These are phyloP conservation scores for Allophyes oxyacanthae DNA, from an alignment of 2,888 invertebrate genomes.

Conservation along the genomic window DNA sequence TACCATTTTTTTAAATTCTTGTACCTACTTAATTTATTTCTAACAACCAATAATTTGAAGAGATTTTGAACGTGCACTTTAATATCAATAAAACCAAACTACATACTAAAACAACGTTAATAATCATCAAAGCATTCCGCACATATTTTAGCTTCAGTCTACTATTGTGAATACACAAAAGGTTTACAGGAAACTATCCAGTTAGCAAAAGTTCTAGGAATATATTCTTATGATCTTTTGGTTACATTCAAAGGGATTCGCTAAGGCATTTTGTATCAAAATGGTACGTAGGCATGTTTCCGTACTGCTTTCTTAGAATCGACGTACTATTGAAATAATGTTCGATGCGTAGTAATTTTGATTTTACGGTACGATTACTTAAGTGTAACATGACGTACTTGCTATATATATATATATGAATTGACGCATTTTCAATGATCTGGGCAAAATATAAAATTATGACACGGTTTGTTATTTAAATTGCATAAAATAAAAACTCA, in stretches of 20 bases:
- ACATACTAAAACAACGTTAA: constrained; percentile 8
- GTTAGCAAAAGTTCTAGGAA: constrained; percentile 45
- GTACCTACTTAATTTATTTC: no score
- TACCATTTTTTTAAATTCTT: no score
- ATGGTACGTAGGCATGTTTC: constrained; percentile 43
- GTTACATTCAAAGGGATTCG: constrained; percentile 44
- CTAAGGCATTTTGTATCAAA: constrained; percentile 52
- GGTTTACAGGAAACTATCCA: constrained; percentile 19
- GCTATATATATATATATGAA: no score
- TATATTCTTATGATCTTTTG: constrained; percentile 46
- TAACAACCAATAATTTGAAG: no score
- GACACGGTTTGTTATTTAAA: no score
- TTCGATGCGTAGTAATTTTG: constrained; percentile 27
- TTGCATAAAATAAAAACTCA: no score
- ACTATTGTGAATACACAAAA: constrained; percentile 46
- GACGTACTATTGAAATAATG: constrained; percentile 33
- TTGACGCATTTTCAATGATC: no score
- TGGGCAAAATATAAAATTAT: no score
- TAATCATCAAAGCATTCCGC: constrained; percentile 33
- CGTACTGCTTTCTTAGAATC: constrained; percentile 52
- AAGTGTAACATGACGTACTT: not conserved
- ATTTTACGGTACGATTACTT: constrained; percentile 15
- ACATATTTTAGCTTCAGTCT: constrained; percentile 19
- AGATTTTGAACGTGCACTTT: constrained; percentile 1
- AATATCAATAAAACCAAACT: constrained; percentile 3